Base-by-base conservation (phyloP, 2,797 vertebrate genomes). In the Vespertilio murinus region DNA sequence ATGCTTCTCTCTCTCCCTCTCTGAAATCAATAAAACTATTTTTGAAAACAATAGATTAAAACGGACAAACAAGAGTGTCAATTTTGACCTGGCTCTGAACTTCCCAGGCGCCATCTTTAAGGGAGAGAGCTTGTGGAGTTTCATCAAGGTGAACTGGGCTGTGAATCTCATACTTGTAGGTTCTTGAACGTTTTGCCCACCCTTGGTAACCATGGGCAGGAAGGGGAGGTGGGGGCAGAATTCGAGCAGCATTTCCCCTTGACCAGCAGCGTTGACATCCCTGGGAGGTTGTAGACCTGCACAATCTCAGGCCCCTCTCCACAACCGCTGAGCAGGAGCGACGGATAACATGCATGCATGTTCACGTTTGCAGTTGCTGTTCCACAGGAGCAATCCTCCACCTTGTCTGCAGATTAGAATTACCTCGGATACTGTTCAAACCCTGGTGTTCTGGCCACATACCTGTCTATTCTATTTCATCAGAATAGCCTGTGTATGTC, bases 141-240 rank as follows among this genome's bases (percentile, higher is more conserved):
- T 38, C 14, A 33, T 45, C 23, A 30, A 56, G 33, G 11, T 69
- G 52, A 47, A 3, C 45, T 73, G 18, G 22, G 6, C 0, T n/a
- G 2, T 10, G 61, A 64, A 22, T n/a, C 33, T 69, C 3, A 2
- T 40, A 22, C 45, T 45, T 2, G 20, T 18, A 73, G 2, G n/a
- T 12, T 3, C 12, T 70, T 16, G 8, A 74, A 67, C 9, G 45
- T 35, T 40, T n/a, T 40, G 20, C 8, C 9, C 18, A 33, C 16
- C 4, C 22, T 0, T 16, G 10, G 8, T 8, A 67, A 14, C 0
- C 8, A 1, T 5, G 28, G 1, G 6, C 35, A 52, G 20, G 28
- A n/a, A 25, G 0, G 2, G 23, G n/a, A 13, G 47, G 16, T 4
- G 17, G 2, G 1, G 1, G 2, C 20, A 23, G 28, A 20, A 16